A percentile compares a stretch with the other conserved stretches of the same genome.
Conservation (phyloP, 2,888 invertebrate genomes). For the Phragmatobia fuliginosa region DNA sequence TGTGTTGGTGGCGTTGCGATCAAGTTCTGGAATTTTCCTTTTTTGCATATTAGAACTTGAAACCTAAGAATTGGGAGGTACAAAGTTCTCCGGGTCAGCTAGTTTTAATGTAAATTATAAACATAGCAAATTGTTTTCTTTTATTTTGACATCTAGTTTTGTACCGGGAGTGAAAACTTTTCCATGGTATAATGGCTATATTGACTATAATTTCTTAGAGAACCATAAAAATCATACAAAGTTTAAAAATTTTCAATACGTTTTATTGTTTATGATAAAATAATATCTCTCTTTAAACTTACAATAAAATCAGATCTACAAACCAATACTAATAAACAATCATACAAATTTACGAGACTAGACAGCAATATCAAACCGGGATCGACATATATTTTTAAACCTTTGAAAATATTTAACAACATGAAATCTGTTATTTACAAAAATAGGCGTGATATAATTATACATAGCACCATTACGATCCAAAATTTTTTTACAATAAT, state of each 20-base stretch:
- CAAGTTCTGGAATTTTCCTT: too few species aligned
- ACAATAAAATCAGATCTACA: slow-evolving; percentile 73
- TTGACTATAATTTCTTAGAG: neutral
- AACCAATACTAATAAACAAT: slow-evolving; percentile 67
- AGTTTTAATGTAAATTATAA: too few species aligned
- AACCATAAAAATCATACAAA: neutral
- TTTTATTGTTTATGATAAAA: slow-evolving; percentile 74
- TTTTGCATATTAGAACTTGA: too few species aligned
- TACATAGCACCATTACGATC: slow-evolving; percentile 71
- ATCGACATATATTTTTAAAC: slow-evolving; percentile 44
- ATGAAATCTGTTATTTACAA: slow-evolving; percentile 50
- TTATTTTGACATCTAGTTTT: too few species aligned
- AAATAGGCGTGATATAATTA: slow-evolving; percentile 31
- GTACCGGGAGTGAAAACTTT: too few species aligned
- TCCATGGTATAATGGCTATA: too few species aligned
- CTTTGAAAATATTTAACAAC: slow-evolving; percentile 43
- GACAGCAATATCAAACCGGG: slow-evolving; percentile 77
- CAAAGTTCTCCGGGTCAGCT: too few species aligned
- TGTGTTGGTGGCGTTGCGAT: too few species aligned
- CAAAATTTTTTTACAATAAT: slow-evolving; percentile 51
- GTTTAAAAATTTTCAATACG: slow-evolving; percentile 41
- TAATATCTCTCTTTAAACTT: slow-evolving; percentile 73
- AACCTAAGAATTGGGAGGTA: too few species aligned
- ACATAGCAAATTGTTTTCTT: too few species aligned
- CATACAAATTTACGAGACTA: slow-evolving; percentile 82